These are phyloP conservation scores for Daphoenositta chrysoptera DNA, from an alignment of 2,113 vertebrate genomes.

Conservation along the genomic window DNA sequence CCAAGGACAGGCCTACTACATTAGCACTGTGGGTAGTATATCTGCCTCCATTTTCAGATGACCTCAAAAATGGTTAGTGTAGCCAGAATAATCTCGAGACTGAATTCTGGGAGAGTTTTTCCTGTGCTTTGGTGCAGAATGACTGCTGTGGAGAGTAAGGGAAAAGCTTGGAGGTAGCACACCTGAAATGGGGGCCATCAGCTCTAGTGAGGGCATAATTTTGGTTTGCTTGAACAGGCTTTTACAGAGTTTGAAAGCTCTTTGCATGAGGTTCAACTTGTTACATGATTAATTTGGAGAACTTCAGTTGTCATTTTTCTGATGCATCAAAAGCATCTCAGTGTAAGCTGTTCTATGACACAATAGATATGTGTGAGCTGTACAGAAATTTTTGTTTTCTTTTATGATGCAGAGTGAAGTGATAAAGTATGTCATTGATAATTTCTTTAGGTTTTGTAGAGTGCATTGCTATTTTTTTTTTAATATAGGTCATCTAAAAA, in stretches of 20 bases:
- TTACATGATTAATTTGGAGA: neutral
- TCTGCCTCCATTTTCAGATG: neutral
- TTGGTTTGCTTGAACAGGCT: neutral
- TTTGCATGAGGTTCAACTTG: neutral
- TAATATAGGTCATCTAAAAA: neutral
- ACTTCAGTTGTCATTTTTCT: neutral
- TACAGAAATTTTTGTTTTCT: neutral
- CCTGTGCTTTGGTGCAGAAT: neutral
- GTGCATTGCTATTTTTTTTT: neutral
- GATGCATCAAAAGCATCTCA: neutral
- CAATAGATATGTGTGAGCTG: neutral
- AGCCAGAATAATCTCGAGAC: neutral
- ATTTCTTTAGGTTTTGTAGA: neutral
- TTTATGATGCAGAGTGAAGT: neutral
- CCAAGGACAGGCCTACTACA: neutral
- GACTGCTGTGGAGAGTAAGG: neutral
- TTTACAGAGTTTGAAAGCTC: neutral
- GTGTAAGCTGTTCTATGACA: neutral
- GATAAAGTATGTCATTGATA: neutral
- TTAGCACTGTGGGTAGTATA: neutral
- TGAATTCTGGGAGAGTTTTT: neutral
- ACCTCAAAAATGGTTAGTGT: neutral
- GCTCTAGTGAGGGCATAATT: neutral
- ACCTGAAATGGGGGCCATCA: neutral
- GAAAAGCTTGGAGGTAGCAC: neutral